Evolutionary conservation across 1,140 invertebrate genomes (phyloP).

Genomic region (Stenopsyche tienmushanensis): DNA sequence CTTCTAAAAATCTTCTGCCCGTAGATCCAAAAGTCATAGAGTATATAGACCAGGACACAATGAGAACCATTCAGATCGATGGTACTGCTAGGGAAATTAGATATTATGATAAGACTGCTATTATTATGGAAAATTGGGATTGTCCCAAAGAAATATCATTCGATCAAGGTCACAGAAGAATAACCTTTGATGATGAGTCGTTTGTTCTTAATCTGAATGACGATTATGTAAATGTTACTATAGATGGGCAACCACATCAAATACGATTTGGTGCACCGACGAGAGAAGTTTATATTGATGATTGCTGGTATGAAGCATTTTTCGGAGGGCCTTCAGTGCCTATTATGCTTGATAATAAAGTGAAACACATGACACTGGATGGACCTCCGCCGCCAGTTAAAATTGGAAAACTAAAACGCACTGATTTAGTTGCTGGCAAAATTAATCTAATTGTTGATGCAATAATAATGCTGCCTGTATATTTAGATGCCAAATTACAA

Average conservation of each 20-base stretch:
- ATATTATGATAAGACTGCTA: constrained; percentile 80
- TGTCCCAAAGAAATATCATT: constrained; percentile 85
- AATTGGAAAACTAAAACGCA: constrained; percentile 68
- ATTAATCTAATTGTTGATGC: constrained; percentile 83
- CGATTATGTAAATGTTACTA: constrained; percentile 68
- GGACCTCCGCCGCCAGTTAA: constrained; percentile 86
- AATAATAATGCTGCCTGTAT: constrained; percentile 74
- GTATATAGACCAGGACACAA: constrained; percentile 65
- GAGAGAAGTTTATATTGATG: constrained; percentile 87
- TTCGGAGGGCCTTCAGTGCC: constrained; percentile 87
- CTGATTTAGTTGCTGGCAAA: constrained; percentile 78
- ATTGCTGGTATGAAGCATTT: constrained; percentile 81
- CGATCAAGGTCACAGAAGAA: constrained; percentile 65
- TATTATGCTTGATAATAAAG: constrained; percentile 79
- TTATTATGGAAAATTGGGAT: constrained; percentile 80
- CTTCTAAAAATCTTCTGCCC: constrained; percentile 54
- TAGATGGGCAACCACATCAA: constrained; percentile 70
- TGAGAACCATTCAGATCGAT: constrained; percentile 84
- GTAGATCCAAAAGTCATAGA: constrained; percentile 61
- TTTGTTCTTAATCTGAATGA: constrained; percentile 70
- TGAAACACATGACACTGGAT: constrained; percentile 74
- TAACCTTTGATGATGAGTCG: constrained; percentile 72
- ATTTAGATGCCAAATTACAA: constrained; percentile 83
- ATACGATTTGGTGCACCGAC: constrained; percentile 90
- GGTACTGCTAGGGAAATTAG: constrained; percentile 78